Evolutionary conservation across 2,888 invertebrate species (phyloP).

Genomic region (Mellilla xanthometata): DNA sequence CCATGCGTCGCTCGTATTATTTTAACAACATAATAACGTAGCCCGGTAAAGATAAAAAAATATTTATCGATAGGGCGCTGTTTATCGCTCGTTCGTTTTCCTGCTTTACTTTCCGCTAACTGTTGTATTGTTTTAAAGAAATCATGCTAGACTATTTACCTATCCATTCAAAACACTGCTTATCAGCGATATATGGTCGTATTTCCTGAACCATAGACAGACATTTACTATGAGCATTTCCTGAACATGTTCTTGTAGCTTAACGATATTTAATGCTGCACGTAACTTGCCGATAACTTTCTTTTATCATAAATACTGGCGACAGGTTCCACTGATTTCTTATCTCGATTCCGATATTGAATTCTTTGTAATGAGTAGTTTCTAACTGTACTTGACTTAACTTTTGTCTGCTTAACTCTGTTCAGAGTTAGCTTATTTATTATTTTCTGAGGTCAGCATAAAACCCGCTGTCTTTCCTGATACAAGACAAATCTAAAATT

Average conservation of each 20-base stretch:
- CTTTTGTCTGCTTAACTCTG: no score
- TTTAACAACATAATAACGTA: constrained; percentile 30
- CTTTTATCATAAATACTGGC: constrained; percentile 45
- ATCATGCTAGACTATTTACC: constrained; percentile 16
- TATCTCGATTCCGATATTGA: constrained; percentile 25
- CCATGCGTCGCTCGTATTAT: constrained; percentile 25
- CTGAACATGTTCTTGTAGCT: constrained; percentile 42
- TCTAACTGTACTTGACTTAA: no score
- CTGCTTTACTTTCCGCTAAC: constrained; percentile 15
- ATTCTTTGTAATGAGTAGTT: constrained; percentile 3
- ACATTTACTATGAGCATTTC: constrained; percentile 50
- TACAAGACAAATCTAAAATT: constrained; percentile 26
- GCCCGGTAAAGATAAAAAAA: constrained; percentile 46
- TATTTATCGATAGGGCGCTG: constrained; percentile 35
- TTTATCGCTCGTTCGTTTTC: constrained; percentile 26
- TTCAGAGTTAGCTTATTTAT: no score
- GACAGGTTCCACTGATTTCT: constrained; percentile 35
- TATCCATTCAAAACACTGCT: constrained; percentile 29
- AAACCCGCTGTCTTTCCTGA: no score
- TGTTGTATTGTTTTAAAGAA: constrained; percentile 27
- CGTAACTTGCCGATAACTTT: constrained; percentile 47
- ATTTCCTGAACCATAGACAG: constrained; percentile 50
- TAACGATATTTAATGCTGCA: constrained; percentile 36
- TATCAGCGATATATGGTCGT: constrained; percentile 45
- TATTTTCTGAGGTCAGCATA: no score